phyloP scores from a whole-genome alignment of 2,888 invertebrate species.

The Caenorhabditis doughertyi region DNA sequence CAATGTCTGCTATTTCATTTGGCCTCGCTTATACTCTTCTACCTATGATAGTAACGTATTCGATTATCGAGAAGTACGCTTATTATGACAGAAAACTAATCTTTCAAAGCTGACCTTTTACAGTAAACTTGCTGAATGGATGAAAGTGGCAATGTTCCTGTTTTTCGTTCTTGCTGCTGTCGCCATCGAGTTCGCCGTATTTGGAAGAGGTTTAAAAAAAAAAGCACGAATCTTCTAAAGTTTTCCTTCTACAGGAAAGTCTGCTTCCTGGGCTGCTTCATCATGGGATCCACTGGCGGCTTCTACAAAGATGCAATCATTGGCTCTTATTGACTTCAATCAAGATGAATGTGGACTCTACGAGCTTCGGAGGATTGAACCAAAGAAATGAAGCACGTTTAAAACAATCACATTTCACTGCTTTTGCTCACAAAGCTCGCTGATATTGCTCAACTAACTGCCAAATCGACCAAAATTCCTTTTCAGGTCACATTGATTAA shows the following conservation, averaged over 20 bases:
- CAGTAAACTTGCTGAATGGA: constrained; percentile 76
- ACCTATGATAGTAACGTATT: constrained; percentile 68
- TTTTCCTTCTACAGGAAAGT: constrained; percentile 65
- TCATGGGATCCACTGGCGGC: constrained; percentile 77
- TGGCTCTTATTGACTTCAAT: constrained; percentile 67
- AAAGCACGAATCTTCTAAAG: background rate
- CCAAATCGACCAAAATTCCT: constrained; percentile 33
- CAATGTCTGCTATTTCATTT: constrained; percentile 71
- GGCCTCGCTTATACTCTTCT: constrained; percentile 72
- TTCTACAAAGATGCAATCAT: constrained; percentile 66
- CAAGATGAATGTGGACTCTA: constrained; percentile 71
- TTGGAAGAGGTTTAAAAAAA: constrained; percentile 70
- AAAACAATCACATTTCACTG: background rate
- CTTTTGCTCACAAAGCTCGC: constrained; percentile 27
- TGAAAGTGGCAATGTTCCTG: constrained; percentile 65
- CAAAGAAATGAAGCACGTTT: constrained; percentile 31
- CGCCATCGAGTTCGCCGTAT: constrained; percentile 74
- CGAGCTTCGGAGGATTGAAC: constrained; percentile 59
- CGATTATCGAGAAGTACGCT: constrained; percentile 74
- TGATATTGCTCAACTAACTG: constrained; percentile 39
- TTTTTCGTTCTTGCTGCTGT: constrained; percentile 69
- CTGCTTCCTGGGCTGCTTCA: constrained; percentile 75
- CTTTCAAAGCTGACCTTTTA: too few species aligned
- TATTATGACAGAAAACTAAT: too few species aligned
- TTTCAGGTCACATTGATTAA: constrained; percentile 27